Percentiles rank a stretch among this genome's conserved stretches.
Evolutionary conservation across 2,113 vertebrate species (phyloP).

Genomic region (Lepus europaeus): DNA sequence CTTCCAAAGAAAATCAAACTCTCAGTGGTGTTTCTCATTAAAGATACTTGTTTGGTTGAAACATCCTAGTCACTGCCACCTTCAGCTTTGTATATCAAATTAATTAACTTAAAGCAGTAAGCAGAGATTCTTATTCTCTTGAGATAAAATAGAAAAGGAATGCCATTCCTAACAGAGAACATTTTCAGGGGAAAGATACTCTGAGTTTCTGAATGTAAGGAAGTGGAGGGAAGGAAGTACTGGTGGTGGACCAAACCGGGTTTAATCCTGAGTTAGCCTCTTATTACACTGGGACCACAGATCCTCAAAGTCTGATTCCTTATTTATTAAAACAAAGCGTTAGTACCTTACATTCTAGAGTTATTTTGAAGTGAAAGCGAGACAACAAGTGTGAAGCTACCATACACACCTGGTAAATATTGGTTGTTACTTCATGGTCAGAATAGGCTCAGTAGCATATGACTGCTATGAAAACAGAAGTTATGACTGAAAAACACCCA

Average conservation of each 20-base stretch:
- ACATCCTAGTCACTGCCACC: not conserved
- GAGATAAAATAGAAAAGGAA: constrained; percentile 3
- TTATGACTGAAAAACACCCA: not conserved
- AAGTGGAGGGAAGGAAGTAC: not conserved
- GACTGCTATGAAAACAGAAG: not conserved
- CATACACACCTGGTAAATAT: not conserved
- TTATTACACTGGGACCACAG: not conserved
- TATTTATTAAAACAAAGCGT: not conserved
- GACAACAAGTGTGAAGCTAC: not conserved
- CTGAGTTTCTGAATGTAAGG: not conserved
- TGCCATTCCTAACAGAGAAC: not conserved
- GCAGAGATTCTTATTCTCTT: not conserved
- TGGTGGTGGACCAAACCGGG: not conserved
- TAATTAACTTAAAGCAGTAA: not conserved
- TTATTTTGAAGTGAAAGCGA: not conserved
- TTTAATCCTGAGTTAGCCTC: not conserved
- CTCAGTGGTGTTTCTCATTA: not conserved
- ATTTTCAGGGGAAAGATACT: not conserved
- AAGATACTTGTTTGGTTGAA: not conserved
- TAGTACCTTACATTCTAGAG: not conserved
- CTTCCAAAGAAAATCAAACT: not conserved
- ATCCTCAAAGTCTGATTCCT: not conserved
- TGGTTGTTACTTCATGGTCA: not conserved
- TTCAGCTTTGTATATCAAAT: not conserved
- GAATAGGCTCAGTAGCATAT: not conserved